Base-by-base conservation (phyloP, 2,888 invertebrate genomes). In the Alcis repandata region DNA sequence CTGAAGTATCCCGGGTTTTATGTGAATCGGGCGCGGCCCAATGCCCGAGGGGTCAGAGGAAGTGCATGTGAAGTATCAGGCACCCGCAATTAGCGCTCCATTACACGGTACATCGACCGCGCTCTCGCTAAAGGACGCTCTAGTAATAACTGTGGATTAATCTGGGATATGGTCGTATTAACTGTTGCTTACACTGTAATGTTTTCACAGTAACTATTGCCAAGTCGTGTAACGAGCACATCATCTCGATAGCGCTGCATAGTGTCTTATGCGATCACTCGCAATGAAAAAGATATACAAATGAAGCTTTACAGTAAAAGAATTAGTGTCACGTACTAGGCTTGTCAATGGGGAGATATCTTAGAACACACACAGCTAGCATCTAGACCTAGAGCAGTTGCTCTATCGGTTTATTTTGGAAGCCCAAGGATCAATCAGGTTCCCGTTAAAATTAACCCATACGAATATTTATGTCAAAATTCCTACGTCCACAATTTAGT, bases 21-120 rank as follows among this genome's bases (percentile, higher is more conserved):
- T 43, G 43, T 19, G 19, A 43, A 43, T 19, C 17, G 17, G 43
- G 10, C 11, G 3, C 9, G 19, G 19, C 10, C 11, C 19, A 43
- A 8, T 9, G 10, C 19, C n/a, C n/a, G n/a, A n/a, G 43, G 19
- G 1, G 4, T 38, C 43, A 10, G 3, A 43, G 43, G 43, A 43
- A 43, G 19, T 11, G 10, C 36, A 10, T 11, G 9, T 36, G 10
- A n/a, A 4, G 6, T 4, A 13, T 20, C 13, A n/a, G 22, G 13
- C n/a, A 43, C 11, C 20, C 11, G 46, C 22, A 46, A 40, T 53
- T 40, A 53, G 15, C 6, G 22, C 38, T 13, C 22, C 11, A 43
- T 32, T 43, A 54, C 17, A 32, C 27, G 7, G 54, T 40, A 13
- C 41, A 15, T 41, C 41, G 53, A 32, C 41, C 41, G 41, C 40